Percentiles rank a stretch among this genome's conserved stretches.
phyloP scores from a whole-genome alignment of 2,113 vertebrate genomes.

The Labeo rohita region DNA sequence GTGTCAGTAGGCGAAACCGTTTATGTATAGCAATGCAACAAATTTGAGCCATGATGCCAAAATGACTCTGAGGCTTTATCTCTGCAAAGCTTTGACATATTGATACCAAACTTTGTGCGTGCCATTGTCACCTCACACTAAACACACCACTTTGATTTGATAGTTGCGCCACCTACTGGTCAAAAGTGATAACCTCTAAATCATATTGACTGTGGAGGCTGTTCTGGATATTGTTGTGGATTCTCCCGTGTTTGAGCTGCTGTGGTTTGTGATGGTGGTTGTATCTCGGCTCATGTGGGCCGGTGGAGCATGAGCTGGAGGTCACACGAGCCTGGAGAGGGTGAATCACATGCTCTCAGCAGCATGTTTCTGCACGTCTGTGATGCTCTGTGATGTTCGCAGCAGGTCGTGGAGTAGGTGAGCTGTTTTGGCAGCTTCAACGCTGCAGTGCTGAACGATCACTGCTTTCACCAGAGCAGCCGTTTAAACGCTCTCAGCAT shows the following conservation, averaged over 20 bases:
- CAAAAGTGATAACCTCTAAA: too few relatives aligned
- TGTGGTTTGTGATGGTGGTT: not conserved
- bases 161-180: too few relatives aligned
- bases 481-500: not conserved
- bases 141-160: too few relatives aligned
- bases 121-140: too few relatives aligned
- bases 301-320: not conserved
- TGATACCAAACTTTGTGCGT: too few relatives aligned
- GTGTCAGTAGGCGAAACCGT: too few relatives aligned
- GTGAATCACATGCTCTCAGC: not conserved
- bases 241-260: not conserved
- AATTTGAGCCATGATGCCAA: too few relatives aligned
- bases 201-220: too few relatives aligned
- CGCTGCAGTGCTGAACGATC: not conserved
- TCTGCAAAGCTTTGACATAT: too few relatives aligned
- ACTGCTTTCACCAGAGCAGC: not conserved
- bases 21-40: too few relatives aligned
- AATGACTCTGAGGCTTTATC: too few relatives aligned
- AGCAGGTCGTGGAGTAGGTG: not conserved
- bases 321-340: not conserved
- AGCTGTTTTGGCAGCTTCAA: not conserved
- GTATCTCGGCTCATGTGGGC: not conserved
- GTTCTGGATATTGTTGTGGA: not conserved
- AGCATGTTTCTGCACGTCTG: not conserved
- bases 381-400: conserved; percentile 1